These are phyloP conservation scores for Panagrolaimus sp. DNA, from an alignment of 1,140 invertebrate genomes.

Conservation along the genomic window DNA sequence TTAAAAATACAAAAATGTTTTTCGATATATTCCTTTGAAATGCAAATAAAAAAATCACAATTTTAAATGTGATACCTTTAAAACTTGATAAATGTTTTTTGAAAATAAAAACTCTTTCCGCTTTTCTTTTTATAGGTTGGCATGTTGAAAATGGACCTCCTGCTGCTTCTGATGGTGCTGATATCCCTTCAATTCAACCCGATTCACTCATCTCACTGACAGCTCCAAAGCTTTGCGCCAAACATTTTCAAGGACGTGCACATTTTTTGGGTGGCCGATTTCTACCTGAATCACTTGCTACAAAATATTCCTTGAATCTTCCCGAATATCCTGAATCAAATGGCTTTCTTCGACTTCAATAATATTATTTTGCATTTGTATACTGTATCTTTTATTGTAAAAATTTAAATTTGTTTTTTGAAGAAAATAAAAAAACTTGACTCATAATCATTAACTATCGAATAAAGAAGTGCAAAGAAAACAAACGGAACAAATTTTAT, in stretches of 20 bases:
- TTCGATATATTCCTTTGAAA: too few species aligned
- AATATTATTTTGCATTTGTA: not conserved
- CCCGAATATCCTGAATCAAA: conserved; percentile 77
- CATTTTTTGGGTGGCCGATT: conserved; percentile 91
- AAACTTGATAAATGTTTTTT: conserved; percentile 15
- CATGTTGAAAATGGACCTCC: conserved; percentile 76
- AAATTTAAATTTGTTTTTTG: too few species aligned
- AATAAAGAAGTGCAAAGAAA: too few species aligned
- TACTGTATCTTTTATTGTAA: too few species aligned
- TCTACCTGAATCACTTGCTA: conserved; percentile 72
- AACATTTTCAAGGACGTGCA: conserved; percentile 72
- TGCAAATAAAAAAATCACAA: too few species aligned
- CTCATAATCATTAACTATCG: too few species aligned
- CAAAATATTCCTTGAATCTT: conserved; percentile 75
- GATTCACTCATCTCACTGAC: conserved; percentile 85
- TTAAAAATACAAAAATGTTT: too few species aligned
- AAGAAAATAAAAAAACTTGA: too few species aligned
- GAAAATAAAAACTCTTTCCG: not conserved
- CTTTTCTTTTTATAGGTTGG: conserved; percentile 72
- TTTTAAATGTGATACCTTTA: conserved; percentile 6
- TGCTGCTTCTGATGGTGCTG: conserved; percentile 35
- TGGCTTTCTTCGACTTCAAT: conserved; percentile 59
- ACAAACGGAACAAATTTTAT: too few species aligned
- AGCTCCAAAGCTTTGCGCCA: conserved; percentile 85
- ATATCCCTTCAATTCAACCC: conserved; percentile 68